Conservation (phyloP, 2,888 invertebrate genomes). For the Vesta saturnalis region DNA sequence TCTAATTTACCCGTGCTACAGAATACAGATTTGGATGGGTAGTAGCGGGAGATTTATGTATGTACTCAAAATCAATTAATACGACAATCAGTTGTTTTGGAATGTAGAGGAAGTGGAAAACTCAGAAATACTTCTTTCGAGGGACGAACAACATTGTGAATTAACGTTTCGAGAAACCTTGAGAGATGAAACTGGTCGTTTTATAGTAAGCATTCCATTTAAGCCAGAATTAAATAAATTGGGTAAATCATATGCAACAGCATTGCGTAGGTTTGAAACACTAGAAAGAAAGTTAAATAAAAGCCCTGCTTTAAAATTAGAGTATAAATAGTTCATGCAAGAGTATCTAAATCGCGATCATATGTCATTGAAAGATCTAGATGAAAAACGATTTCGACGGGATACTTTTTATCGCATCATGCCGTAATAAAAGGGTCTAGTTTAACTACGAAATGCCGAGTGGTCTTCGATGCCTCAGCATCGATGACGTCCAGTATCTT, state of each 20-base stretch:
- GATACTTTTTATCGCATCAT: conserved; percentile 40
- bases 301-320: conserved; percentile 25
- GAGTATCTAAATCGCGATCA: conserved; percentile 41
- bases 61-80: neutral
- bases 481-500: conserved; percentile 23
- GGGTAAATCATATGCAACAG: conserved; percentile 20
- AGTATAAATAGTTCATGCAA: conserved; percentile 42
- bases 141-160: conserved; percentile 38
- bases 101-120: conserved; percentile 34
- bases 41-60: conserved; percentile 30
- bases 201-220: conserved; percentile 39
- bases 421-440: conserved; percentile 27
- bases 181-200: conserved; percentile 29
- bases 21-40: conserved; percentile 41
- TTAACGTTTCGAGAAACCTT: conserved; percentile 35
- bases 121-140: conserved; percentile 12
- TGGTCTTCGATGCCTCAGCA: conserved; percentile 1
- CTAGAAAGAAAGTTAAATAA: conserved; percentile 39
- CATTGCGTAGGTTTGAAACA: conserved; percentile 32
- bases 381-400: neutral
- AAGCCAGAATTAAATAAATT: conserved; percentile 21
- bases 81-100: conserved; percentile 26
- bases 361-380: conserved; percentile 28
- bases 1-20: conserved; percentile 28
- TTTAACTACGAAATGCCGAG: conserved; percentile 13